phyloP scores from a whole-genome alignment of 2,888 invertebrate genomes.

The Alentia gelatinosa region DNA sequence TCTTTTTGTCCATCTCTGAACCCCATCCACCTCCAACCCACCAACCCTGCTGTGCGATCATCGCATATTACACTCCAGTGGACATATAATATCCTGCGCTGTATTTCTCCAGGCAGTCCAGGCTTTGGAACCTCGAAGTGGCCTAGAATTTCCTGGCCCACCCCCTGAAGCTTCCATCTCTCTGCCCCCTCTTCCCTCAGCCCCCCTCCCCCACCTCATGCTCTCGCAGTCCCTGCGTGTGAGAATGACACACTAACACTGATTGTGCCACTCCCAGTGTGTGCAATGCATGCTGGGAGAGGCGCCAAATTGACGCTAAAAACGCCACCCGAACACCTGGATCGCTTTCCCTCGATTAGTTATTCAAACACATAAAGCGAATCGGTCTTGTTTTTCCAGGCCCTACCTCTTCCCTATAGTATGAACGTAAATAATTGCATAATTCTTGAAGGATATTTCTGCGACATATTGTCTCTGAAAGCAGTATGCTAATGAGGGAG shows the following conservation, averaged over 20 bases:
- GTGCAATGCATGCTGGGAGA: slow-evolving; percentile 36
- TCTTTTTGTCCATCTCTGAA: too few relatives aligned
- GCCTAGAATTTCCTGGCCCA: slow-evolving; percentile 23
- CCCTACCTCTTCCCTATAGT: background rate
- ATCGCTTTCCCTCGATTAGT: slow-evolving; percentile 41
- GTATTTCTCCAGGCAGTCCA: slow-evolving; percentile 9
- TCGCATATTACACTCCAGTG: slow-evolving; percentile 3
- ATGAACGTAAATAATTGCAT: slow-evolving; percentile 20
- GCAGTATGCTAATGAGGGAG: slow-evolving; percentile 4
- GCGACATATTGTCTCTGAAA: slow-evolving; percentile 22
- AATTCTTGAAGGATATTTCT: background rate
- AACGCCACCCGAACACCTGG: background rate
- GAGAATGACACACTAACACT: slow-evolving; percentile 38
- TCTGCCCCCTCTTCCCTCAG: background rate
- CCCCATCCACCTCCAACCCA: background rate
- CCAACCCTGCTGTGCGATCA: background rate
- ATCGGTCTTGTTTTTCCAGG: background rate
- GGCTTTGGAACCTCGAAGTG: background rate
- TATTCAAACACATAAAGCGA: slow-evolving; percentile 28
- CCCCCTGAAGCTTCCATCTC: background rate
- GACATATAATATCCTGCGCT: slow-evolving; percentile 9
- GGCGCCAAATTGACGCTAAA: slow-evolving; percentile 28
- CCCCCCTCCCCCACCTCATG: background rate
- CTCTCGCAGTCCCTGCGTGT: background rate
- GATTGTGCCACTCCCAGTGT: slow-evolving; percentile 16